These are phyloP conservation scores for Myripristis murdjan DNA, from an alignment of 2,797 vertebrate genomes.

Conservation along the genomic window DNA sequence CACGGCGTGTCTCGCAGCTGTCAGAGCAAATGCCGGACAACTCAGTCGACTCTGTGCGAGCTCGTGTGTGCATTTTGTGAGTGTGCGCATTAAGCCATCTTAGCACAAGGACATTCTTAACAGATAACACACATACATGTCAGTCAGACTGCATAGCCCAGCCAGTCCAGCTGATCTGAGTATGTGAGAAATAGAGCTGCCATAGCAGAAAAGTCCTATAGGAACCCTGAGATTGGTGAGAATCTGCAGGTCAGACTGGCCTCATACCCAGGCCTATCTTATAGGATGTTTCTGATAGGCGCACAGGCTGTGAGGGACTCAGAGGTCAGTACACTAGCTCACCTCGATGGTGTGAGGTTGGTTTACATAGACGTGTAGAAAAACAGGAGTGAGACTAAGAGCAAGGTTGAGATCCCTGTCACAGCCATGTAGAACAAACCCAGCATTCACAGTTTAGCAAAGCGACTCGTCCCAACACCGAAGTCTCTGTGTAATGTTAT, in stretches of 20 bases:
- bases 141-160: slow-evolving; percentile 44
- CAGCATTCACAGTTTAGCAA: slow-evolving; percentile 66
- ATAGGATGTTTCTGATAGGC: slow-evolving; percentile 76
- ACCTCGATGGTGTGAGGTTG: slow-evolving; percentile 8
- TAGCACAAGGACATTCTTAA: slow-evolving; percentile 47
- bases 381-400: background rate
- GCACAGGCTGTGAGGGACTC: slow-evolving; percentile 55
- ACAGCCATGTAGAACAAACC: slow-evolving; percentile 58
- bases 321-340: slow-evolving; percentile 8
- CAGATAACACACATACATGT: slow-evolving; percentile 59
- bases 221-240: slow-evolving; percentile 73
- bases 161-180: slow-evolving; percentile 42
- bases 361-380: slow-evolving; percentile 19
- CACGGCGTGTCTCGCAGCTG: slow-evolving; percentile 50
- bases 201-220: slow-evolving; percentile 77
- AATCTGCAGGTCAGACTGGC: slow-evolving; percentile 74
- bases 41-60: slow-evolving; percentile 34
- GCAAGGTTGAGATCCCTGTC: slow-evolving; percentile 30
- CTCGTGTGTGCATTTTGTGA: slow-evolving; percentile 28
- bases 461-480: slow-evolving; percentile 53
- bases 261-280: slow-evolving; percentile 65
- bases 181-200: slow-evolving; percentile 39
- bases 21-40: slow-evolving; percentile 64
- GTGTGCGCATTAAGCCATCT: slow-evolving; percentile 11
- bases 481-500: slow-evolving; percentile 61